Conservation (phyloP, 2,888 invertebrate species). For the Scaptomyza flava region DNA sequence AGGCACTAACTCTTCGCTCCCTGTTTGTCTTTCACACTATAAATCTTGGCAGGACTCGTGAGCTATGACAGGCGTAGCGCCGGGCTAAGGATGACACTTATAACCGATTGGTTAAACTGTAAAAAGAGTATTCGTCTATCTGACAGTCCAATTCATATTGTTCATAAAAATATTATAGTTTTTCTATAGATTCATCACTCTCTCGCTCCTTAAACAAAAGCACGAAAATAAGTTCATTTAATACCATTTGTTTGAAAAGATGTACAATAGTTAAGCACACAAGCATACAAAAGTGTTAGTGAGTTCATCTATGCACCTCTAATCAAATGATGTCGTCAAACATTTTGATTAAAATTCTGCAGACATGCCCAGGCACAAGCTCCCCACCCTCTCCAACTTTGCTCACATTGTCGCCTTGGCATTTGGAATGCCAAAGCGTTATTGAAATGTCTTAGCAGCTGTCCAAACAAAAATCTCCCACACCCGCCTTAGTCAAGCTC, state of each 20-base stretch:
- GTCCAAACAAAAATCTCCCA: conserved; percentile 64
- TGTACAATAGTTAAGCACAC: conserved; percentile 10
- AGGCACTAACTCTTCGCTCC: conserved; percentile 48
- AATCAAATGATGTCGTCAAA: conserved; percentile 48
- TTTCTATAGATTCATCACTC: neutral
- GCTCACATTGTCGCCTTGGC: conserved; percentile 56
- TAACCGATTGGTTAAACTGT: conserved; percentile 51
- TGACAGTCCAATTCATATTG: conserved; percentile 1
- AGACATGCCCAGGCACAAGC: conserved; percentile 50
- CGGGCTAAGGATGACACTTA: conserved; percentile 26
- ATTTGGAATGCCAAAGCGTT: conserved; percentile 59
- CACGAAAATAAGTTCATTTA: neutral
- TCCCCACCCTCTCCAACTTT: neutral
- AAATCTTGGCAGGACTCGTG: conserved; percentile 58
- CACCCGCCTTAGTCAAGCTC: neutral
- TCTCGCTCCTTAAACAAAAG: no score
- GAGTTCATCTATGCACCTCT: conserved; percentile 7
- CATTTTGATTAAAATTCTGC: conserved; percentile 69
- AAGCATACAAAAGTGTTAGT: conserved; percentile 4
- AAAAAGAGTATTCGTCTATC: neutral
- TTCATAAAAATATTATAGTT: neutral
- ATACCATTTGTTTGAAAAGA: neutral
- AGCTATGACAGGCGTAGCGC: conserved; percentile 52
- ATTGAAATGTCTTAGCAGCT: conserved; percentile 78
- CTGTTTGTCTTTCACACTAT: conserved; percentile 68